Percentiles rank a stretch among this genome's conserved stretches.
These are phyloP conservation scores for Chaetodon trifasciatus DNA, from an alignment of 2,797 vertebrate genomes.

Conservation along the genomic window DNA sequence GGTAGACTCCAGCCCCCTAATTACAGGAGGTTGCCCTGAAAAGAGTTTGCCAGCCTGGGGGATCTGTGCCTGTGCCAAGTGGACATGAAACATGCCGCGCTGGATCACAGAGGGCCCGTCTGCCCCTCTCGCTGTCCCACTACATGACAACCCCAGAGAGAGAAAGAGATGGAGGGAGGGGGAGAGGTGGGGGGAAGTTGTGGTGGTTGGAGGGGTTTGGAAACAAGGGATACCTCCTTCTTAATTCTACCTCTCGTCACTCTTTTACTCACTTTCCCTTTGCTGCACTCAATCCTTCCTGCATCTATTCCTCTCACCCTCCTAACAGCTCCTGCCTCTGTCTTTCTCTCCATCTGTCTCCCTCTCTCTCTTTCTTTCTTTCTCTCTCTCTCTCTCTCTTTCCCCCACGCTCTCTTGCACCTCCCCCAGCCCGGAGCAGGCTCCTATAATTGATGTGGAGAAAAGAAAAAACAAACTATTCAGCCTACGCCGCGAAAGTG, in stretches of 20 bases:
- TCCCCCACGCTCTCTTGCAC: slow-evolving; percentile 53
- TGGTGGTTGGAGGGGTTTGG: slow-evolving; percentile 27
- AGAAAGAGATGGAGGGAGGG: slow-evolving; percentile 46
- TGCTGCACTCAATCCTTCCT: slow-evolving; percentile 25
- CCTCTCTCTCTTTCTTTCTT: slow-evolving; percentile 9
- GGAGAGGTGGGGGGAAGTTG: slow-evolving; percentile 5
- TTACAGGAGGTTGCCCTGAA: slow-evolving; percentile 88
- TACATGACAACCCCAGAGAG: slow-evolving; percentile 79
- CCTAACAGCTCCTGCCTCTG: slow-evolving; percentile 2
- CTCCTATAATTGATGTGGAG: slow-evolving; percentile 82
- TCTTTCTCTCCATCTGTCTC: slow-evolving; percentile 8
- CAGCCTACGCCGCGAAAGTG: slow-evolving; percentile 74
- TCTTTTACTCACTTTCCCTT: slow-evolving; percentile 52
- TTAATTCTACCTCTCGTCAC: slow-evolving; percentile 59
- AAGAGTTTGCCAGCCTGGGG: slow-evolving; percentile 87
- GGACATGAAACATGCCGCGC: slow-evolving; percentile 87
- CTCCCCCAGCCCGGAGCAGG: slow-evolving; percentile 71
- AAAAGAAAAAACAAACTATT: slow-evolving; percentile 82
- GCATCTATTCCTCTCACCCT: slow-evolving; percentile 31
- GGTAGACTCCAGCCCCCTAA: slow-evolving; percentile 87
- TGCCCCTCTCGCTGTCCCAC: slow-evolving; percentile 81
- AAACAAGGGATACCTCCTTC: slow-evolving; percentile 65
- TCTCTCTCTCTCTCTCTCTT: slow-evolving; percentile 11
- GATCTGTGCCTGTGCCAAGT: slow-evolving; percentile 86
- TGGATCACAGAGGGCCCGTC: slow-evolving; percentile 85